These are phyloP conservation scores for Rhagologus leucostigma DNA, from an alignment of 2,113 vertebrate species.

Conservation along the genomic window DNA sequence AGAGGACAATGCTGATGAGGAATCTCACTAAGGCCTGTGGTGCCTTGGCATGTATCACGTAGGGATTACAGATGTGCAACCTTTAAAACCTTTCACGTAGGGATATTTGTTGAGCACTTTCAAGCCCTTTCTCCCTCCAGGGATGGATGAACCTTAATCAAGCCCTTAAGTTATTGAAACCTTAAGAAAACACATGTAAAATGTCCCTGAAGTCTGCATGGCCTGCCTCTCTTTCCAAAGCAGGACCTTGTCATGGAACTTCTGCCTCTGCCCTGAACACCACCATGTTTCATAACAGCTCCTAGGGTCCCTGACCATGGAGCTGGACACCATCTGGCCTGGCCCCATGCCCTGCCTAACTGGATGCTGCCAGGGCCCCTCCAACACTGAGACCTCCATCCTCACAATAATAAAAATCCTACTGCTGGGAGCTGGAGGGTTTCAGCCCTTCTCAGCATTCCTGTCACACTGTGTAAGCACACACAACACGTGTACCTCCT, in stretches of 20 bases:
- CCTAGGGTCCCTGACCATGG: background rate
- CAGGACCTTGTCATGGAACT: background rate
- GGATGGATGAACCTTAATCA: background rate
- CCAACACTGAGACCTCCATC: background rate
- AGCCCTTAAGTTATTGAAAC: background rate
- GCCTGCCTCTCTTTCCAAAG: background rate
- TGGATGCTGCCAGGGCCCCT: background rate
- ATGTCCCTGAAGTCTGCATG: background rate
- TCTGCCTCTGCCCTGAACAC: background rate
- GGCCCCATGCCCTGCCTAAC: background rate
- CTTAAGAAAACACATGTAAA: background rate
- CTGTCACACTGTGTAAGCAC: background rate
- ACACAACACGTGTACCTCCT: background rate
- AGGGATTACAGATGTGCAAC: background rate
- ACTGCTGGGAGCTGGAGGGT: background rate
- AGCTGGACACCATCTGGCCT: background rate
- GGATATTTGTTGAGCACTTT: background rate
- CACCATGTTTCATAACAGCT: background rate
- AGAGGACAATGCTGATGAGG: background rate
- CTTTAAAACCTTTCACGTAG: background rate
- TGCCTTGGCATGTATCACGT: background rate
- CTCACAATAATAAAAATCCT: background rate
- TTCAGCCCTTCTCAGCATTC: constrained; percentile 14
- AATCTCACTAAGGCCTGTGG: background rate
- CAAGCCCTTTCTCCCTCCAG: background rate